phyloP scores from a whole-genome alignment of 2,113 vertebrate species.

The Falco punctatus region DNA sequence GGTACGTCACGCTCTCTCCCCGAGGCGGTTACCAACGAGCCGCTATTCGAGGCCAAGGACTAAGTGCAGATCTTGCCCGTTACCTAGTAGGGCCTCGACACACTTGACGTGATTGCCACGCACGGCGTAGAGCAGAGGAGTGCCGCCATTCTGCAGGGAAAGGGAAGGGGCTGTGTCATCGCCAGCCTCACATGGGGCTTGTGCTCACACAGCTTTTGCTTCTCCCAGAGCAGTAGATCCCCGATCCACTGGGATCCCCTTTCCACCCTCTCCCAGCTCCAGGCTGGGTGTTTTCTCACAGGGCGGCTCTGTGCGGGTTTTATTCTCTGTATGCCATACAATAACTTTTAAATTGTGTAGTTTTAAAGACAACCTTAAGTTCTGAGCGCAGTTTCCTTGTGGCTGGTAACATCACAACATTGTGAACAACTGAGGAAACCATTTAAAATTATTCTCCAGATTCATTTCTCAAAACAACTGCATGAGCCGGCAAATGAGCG shows the following conservation, averaged over 20 bases:
- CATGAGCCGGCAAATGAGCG: neutral
- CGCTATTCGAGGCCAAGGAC: neutral
- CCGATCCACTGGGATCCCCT: fast-evolving
- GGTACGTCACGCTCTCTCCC: neutral
- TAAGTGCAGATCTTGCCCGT: neutral
- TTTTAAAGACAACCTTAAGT: neutral
- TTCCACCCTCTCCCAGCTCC: neutral
- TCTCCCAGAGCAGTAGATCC: fast-evolving
- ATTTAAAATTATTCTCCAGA: neutral
- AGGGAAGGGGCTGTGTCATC: neutral
- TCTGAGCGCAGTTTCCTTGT: neutral
- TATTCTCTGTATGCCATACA: neutral
- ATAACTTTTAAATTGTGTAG: fast-evolving
- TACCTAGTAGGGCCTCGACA: slow-evolving; percentile 90
- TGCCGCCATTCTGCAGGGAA: slow-evolving; percentile 89
- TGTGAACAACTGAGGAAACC: neutral
- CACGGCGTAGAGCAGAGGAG: slow-evolving; percentile 93
- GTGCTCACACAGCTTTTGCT: neutral
- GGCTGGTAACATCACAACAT: neutral
- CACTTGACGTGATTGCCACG: slow-evolving; percentile 93
- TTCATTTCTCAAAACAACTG: neutral
- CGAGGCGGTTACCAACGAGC: neutral
- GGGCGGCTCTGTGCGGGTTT: neutral
- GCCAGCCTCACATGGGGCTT: fast-evolving
- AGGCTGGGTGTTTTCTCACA: neutral